Evolutionary conservation across 1,140 invertebrate genomes (phyloP), one percentile per base, ranked within the genome.

Genomic region (Drosophila leontia): DNA sequence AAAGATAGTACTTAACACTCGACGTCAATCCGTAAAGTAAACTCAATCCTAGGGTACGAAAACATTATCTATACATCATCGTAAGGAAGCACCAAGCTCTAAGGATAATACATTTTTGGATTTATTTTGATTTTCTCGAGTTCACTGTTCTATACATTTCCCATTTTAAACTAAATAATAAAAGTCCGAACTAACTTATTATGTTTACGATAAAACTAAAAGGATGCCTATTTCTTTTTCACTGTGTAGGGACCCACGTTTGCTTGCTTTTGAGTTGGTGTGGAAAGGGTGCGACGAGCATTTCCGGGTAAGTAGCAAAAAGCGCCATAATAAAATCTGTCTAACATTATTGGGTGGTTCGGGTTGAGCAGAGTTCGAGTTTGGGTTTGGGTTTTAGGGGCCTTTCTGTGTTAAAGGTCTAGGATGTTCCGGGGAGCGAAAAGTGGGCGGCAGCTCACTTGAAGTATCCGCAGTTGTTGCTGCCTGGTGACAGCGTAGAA

Each of bases 231-330:
- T 37, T 8, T 4, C 19, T 48, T 69, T 11, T 23, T 64, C 12
- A 34, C 11, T 1, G 17, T 59, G 29, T 60, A 44, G 39, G 35
- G 32, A 50, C 51, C 13, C 15, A 55, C 23, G 34, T 37, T 55
- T 37, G 51, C 51, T 19, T 55, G 51, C 51, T 15, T 41, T 59
- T 57, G 32, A 59, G 26, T 68, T 41, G 45, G n/a, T 32, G 62
- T 79, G 53, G 70, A 72, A 81, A 72, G 81, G 82, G 74, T 70
- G 60, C 56, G 72, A 67, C 77, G 17, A 61, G 62, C 55, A 72
- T 81, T 88, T 90, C 85, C 84, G 80, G 85, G 80, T 81, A 87
- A 84, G 84, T 84, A 74, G 83, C 70, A 69, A 76, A 76, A 65
- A 72, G 71, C 67, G 68, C 80, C 71, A 55, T 83, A 78, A 88